Base-by-base conservation (phyloP, 2,113 vertebrate species). In the Anhinga anhinga region DNA sequence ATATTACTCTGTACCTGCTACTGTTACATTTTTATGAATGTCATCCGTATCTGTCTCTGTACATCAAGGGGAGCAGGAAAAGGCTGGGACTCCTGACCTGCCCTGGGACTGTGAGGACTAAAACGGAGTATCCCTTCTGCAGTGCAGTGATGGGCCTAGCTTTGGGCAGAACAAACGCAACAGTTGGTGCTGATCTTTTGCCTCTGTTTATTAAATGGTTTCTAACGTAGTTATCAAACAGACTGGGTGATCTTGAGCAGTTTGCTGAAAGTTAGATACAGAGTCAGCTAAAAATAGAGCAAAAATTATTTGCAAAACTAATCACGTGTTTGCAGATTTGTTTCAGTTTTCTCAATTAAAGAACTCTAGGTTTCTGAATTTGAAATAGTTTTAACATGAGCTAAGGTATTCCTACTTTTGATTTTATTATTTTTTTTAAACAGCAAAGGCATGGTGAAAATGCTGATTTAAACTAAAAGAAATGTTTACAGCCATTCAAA, bases 401-500 rank as follows among this genome's bases (percentile, higher is more conserved):
- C n/a, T 70, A 55, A 79, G 20, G 6, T 74, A 42, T 67, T 84
- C 40, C 52, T 84, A 6, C 73, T 91, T 88, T 47, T 27, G 29
- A 49, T 65, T 62, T 77, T 61, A 15, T 4, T 66, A 7, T 38
- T 61, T 53, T 49, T 83, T 80, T 84, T 74, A 34, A 86, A 71
- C 22, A n/a, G n/a, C 66, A 94, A 95, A 72, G 23, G 8, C 34
- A 19, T 56, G 36, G 52, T 89, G 22, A 91, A 86, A 89, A 76
- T 76, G 36, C 45, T 58, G 22, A 50, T 74, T 91, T 50, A 85
- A 84, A 67, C 49, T 40, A 27, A 56, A 76, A 71, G 2, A 78
- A 63, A 45, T 87, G 74, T 96, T 95, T 94, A 96, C 93, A 96
- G 32, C 50, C 71, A 15, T 91, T 85, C 22, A 69, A 93, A 79